Percentiles rank a stretch among this genome's conserved stretches.
Evolutionary conservation across 1,140 invertebrate species (phyloP).

Genomic region (Drosophila kikkawai): DNA sequence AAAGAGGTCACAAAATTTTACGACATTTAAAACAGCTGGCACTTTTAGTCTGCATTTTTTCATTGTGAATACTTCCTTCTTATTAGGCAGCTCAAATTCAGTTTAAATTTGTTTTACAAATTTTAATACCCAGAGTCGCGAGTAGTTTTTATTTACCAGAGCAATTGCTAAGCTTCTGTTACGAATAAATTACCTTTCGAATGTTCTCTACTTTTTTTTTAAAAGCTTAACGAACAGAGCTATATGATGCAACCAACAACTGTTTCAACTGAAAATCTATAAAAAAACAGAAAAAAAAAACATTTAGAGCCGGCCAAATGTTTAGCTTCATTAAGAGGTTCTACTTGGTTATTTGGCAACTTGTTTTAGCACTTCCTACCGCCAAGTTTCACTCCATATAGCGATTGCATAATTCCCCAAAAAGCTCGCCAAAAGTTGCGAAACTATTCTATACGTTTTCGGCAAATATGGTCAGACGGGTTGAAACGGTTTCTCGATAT

Average conservation of each 20-base stretch:
- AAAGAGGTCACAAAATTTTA: slow-evolving; percentile 29
- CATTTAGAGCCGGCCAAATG: slow-evolving; percentile 6
- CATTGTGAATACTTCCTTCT: not conserved
- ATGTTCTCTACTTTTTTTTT: slow-evolving; percentile 6
- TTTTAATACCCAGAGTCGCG: not conserved
- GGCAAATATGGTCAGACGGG: slow-evolving; percentile 18
- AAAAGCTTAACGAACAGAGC: not conserved
- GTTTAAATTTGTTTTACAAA: slow-evolving; percentile 17
- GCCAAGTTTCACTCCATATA: slow-evolving; percentile 30
- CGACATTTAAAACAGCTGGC: slow-evolving; percentile 13
- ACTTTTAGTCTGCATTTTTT: not conserved
- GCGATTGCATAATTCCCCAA: slow-evolving; percentile 28
- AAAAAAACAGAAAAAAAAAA: slow-evolving; percentile 1
- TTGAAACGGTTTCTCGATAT: slow-evolving; percentile 21
- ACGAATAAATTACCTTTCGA: slow-evolving; percentile 17
- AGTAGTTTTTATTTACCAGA: slow-evolving; percentile 13
- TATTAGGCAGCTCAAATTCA: not conserved
- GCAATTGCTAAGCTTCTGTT: slow-evolving; percentile 22
- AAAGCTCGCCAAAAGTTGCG: slow-evolving; percentile 38
- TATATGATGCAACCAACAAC: slow-evolving; percentile 36
- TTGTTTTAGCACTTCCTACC: slow-evolving; percentile 49
- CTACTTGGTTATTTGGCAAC: slow-evolving; percentile 35
- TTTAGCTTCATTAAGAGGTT: slow-evolving; percentile 45
- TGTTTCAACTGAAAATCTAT: slow-evolving; percentile 4
- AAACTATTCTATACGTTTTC: slow-evolving; percentile 22